Evolutionary conservation across 2,113 vertebrate species (phyloP), one percentile per base, ranked within the genome.

Genomic region (Vimba vimba): DNA sequence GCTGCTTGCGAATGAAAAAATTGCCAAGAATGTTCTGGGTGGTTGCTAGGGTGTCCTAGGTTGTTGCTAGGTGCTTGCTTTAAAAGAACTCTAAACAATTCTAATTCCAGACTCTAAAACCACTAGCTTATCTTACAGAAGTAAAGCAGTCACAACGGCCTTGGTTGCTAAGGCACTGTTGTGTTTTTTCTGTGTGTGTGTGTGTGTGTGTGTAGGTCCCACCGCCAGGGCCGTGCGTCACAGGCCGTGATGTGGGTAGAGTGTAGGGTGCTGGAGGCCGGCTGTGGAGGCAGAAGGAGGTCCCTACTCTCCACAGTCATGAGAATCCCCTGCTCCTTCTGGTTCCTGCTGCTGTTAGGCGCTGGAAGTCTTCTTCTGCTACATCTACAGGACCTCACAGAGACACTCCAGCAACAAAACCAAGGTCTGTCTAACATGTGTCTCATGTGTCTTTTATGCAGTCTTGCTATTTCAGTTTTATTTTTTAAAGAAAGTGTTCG

Each of bases 321-420:
- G 95, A 96, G 94, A 93, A 94, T 98, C 88, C 94, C 95, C 39
- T 97, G 95, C 90, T 96, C 95, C 93, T 97, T 98, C 93, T 96
- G 96, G 91, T 97, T 97, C 91, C 92, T 99, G 92, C 94, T 99
- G 94, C 95, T 99, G 87, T 97, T 99, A 1, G 96, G 96, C 83
- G 95, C 95, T 1, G 96, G 96, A 39, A 97, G 97, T 79, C 95
- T 99, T 27, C 95, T 98, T 91, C 97, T 99, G 92, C 95, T 98
- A 89, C 95, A 98, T 90, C 94, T 97, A 78, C 96, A 97, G 90
- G 96, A 98, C 92, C 95, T 97, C 89, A 95, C 94, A 6, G 97
- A 98, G 89, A 95, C 96, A 84, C 89, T 94, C 50, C 95, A 94
- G 64, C 95, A 93, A 66, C 96, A 96, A 90, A 91, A 85, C 62